phyloP scores from a whole-genome alignment of 2,113 vertebrate species.

The Hippocampus zosterae region DNA sequence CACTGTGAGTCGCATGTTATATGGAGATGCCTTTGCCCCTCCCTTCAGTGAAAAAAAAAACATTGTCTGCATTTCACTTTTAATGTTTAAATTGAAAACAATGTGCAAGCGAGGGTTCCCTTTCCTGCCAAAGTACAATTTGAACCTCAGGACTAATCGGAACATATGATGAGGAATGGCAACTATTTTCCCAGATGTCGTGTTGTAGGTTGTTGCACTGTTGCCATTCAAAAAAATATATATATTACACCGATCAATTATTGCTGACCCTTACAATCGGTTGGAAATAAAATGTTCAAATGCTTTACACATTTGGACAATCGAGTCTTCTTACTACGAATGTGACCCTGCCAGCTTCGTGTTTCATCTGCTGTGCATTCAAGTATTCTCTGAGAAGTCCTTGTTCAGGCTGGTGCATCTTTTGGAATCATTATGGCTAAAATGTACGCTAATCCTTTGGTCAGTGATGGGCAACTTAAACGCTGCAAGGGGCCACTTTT shows the following conservation, averaged over 20 bases:
- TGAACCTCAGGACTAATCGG: slow-evolving; percentile 36
- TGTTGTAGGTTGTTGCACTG: slow-evolving; percentile 12
- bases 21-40: slow-evolving; percentile 47
- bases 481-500: no score
- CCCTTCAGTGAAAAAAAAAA: slow-evolving; percentile 62
- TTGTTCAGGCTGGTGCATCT: neutral
- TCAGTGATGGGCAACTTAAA: no score
- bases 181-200: slow-evolving; percentile 4
- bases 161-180: slow-evolving; percentile 30
- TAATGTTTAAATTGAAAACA: slow-evolving; percentile 29
- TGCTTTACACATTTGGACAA: no score
- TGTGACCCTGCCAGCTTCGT: no score
- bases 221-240: no score
- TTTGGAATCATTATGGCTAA: neutral
- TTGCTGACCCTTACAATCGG: no score
- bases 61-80: slow-evolving; percentile 41
- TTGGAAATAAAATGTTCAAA: no score
- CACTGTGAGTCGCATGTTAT: slow-evolving; percentile 65
- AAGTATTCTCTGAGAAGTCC: slow-evolving; percentile 6
- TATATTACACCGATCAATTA: no score
- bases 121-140: slow-evolving; percentile 34
- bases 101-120: slow-evolving; percentile 13
- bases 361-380: no score
- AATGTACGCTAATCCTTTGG: no score
- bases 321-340: no score